phyloP scores from a whole-genome alignment of 2,888 invertebrate genomes.

The Agonum fuliginosum region DNA sequence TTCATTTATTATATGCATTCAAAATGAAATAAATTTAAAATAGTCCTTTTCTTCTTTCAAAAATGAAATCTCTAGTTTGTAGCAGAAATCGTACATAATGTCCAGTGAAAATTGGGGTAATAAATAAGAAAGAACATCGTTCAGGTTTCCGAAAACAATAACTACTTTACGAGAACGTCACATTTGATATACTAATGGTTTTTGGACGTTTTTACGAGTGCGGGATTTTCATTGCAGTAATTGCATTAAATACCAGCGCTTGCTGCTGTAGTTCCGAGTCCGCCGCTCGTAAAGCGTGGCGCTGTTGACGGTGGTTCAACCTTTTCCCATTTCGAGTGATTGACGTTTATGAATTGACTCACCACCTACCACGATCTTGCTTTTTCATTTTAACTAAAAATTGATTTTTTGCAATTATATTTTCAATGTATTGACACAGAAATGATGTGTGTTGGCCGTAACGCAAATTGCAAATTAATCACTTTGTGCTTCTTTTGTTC shows the following conservation, averaged over 20 bases:
- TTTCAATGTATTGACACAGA: not conserved
- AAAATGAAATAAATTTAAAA: too few relatives aligned
- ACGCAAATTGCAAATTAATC: not conserved
- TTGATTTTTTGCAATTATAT: not conserved
- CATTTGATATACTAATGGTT: slow-evolving; percentile 48
- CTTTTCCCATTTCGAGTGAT: slow-evolving; percentile 16
- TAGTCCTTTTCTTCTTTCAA: not conserved
- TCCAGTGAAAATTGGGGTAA: not conserved
- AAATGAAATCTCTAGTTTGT: not conserved
- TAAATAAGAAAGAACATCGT: slow-evolving; percentile 13
- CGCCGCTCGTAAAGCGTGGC: slow-evolving; percentile 14
- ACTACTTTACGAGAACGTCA: slow-evolving; percentile 25
- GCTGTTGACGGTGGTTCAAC: slow-evolving; percentile 6
- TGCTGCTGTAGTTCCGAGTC: not conserved
- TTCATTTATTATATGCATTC: too few relatives aligned
- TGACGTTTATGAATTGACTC: slow-evolving; percentile 43
- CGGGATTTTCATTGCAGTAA: slow-evolving; percentile 37
- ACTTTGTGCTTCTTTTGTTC: not conserved
- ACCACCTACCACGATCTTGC: slow-evolving; percentile 32
- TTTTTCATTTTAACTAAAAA: not conserved
- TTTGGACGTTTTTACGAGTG: slow-evolving; percentile 45
- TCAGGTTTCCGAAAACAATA: slow-evolving; percentile 33
- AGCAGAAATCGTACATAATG: not conserved
- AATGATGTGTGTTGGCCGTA: not conserved
- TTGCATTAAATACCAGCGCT: slow-evolving; percentile 44